These are phyloP conservation scores for Styela plicata DNA, from an alignment of 23 tunicate species.

Conservation along the genomic window DNA sequence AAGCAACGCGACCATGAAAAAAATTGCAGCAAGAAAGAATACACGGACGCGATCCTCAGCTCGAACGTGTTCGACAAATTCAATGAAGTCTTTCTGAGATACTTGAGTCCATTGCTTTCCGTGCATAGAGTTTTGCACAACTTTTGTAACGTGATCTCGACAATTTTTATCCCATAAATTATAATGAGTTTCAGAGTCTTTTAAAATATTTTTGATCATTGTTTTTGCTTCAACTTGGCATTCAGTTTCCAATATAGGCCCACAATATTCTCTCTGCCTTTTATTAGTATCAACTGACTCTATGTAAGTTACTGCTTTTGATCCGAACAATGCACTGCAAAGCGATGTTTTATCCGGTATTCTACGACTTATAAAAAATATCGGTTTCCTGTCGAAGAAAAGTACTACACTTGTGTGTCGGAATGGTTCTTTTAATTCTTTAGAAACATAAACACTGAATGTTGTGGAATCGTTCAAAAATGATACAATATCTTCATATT, in stretches of 20 bases:
- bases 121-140: not conserved
- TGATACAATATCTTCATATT: not conserved
- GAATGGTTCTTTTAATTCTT: conserved; percentile 8
- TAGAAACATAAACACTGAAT: conserved; percentile 5
- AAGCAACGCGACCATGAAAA: not conserved
- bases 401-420: conserved; percentile 15
- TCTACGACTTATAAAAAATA: not conserved
- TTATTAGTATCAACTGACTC: not conserved
- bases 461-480: not conserved
- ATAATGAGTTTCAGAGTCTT: conserved; percentile 1
- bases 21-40: not conserved
- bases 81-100: not conserved
- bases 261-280: not conserved
- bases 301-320: conserved; percentile 7
- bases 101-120: not conserved
- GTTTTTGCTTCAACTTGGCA: not conserved
- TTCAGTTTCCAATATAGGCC: not conserved
- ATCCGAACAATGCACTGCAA: not conserved
- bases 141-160: conserved; percentile 16
- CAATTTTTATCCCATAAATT: conserved; percentile 18
- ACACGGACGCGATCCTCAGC: not conserved
- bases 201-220: not conserved
- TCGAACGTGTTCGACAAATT: conserved; percentile 7
- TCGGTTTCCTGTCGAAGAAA: not conserved
- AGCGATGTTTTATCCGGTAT: conserved; percentile 17